Percentiles rank a stretch among this genome's conserved stretches.
Conservation (phyloP, 1,140 invertebrate genomes). For the Cylas formicarius region DNA sequence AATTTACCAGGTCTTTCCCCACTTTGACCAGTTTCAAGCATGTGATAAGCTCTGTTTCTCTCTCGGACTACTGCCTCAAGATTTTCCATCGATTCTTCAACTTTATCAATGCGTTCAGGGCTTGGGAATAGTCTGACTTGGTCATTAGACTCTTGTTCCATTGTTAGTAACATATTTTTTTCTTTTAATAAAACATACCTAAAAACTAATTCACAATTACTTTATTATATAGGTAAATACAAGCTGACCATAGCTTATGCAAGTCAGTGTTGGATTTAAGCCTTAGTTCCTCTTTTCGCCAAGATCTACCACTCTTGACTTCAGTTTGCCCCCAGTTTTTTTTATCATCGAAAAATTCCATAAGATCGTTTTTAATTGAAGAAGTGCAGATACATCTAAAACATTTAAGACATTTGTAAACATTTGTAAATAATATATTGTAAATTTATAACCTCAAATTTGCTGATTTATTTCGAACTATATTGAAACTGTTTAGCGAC, state of each 20-base stretch:
- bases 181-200: constrained; percentile 93
- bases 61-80: constrained; percentile 86
- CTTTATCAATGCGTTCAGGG: constrained; percentile 93
- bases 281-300: constrained; percentile 85
- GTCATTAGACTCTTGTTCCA: constrained; percentile 78
- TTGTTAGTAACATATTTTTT: constrained; percentile 93
- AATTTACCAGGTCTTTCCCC: constrained; percentile 64
- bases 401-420: neutral
- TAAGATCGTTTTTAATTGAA: constrained; percentile 43
- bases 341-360: constrained; percentile 90
- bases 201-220: constrained; percentile 6
- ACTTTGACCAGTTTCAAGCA: constrained; percentile 82
- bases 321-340: constrained; percentile 77
- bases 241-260: constrained; percentile 88
- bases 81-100: constrained; percentile 93
- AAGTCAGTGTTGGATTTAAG: constrained; percentile 94
- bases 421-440: too few relatives aligned
- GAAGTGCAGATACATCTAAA: constrained; percentile 20
- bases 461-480: too few relatives aligned
- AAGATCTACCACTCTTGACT: constrained; percentile 79
- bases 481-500: too few relatives aligned
- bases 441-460: too few relatives aligned
- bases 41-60: constrained; percentile 83
- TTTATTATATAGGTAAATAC: neutral
- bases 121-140: constrained; percentile 75